These are phyloP conservation scores for Cuniculus paca DNA, from an alignment of 2,797 vertebrate species.

Conservation along the genomic window DNA sequence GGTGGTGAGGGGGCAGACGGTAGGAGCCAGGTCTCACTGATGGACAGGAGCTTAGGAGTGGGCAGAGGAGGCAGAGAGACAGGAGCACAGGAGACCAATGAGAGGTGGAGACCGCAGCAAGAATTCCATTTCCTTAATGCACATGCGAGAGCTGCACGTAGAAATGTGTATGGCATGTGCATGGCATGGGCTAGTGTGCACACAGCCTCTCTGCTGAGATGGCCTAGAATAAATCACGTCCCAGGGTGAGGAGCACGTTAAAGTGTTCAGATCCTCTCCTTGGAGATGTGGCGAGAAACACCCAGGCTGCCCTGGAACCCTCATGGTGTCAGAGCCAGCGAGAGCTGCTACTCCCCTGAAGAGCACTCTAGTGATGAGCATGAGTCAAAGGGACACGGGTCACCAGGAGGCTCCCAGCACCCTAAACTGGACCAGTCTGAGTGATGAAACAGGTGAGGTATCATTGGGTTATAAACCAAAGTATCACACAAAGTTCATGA, in stretches of 20 bases:
- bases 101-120: not conserved
- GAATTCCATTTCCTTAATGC: not conserved
- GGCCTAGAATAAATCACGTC: not conserved
- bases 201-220: not conserved
- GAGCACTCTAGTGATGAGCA: not conserved
- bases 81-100: too few relatives aligned
- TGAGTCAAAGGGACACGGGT: not conserved
- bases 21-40: too few relatives aligned
- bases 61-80: not conserved
- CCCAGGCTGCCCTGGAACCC: not conserved
- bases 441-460: not conserved
- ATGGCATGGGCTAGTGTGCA: not conserved
- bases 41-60: too few relatives aligned
- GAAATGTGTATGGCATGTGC: not conserved
- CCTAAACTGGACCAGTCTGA: not conserved
- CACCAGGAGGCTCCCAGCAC: not conserved
- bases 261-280: not conserved
- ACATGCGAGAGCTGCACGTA: not conserved
- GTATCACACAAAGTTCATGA: not conserved
- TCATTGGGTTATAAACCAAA: not conserved
- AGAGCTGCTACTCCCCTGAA: not conserved
- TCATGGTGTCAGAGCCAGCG: not conserved
- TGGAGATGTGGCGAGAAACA: not conserved
- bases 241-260: not conserved
- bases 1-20: not conserved